Conservation (phyloP, 2,113 vertebrate genomes). For the Ranitomeya imitator region DNA sequence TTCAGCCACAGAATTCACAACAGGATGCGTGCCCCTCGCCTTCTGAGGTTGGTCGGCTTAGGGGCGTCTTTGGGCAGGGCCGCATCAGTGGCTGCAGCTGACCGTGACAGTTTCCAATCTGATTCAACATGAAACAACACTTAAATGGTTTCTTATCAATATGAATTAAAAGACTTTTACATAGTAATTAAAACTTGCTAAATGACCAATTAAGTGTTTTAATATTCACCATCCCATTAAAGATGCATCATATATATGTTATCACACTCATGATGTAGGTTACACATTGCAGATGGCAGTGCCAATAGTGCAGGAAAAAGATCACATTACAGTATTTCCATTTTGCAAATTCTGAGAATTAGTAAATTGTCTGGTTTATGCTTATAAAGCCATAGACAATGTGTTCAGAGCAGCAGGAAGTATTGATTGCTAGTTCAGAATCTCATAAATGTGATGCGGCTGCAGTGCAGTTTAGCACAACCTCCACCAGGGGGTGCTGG, state of each 20-base stretch:
- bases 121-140: too few relatives aligned
- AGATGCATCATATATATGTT: not conserved
- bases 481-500: too few relatives aligned
- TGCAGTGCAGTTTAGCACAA: too few relatives aligned
- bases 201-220: not conserved
- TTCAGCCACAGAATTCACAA: too few relatives aligned
- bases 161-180: not conserved
- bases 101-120: too few relatives aligned
- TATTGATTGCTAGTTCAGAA: too few relatives aligned
- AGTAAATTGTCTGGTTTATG: not conserved
- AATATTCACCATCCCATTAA: not conserved
- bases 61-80: too few relatives aligned
- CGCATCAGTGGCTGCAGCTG: too few relatives aligned
- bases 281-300: not conserved
- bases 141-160: constrained; percentile 10
- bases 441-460: too few relatives aligned
- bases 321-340: constrained; percentile 6
- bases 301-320: not conserved
- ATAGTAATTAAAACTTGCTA: not conserved
- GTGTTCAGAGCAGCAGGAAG: not conserved
- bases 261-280: not conserved
- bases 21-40: too few relatives aligned
- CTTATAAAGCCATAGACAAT: constrained; percentile 20
- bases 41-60: too few relatives aligned
- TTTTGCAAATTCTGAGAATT: not conserved